Evolutionary conservation across 2,113 vertebrate species (phyloP), one percentile per base, ranked within the genome.

Genomic region (Mastomys natalensis): DNA sequence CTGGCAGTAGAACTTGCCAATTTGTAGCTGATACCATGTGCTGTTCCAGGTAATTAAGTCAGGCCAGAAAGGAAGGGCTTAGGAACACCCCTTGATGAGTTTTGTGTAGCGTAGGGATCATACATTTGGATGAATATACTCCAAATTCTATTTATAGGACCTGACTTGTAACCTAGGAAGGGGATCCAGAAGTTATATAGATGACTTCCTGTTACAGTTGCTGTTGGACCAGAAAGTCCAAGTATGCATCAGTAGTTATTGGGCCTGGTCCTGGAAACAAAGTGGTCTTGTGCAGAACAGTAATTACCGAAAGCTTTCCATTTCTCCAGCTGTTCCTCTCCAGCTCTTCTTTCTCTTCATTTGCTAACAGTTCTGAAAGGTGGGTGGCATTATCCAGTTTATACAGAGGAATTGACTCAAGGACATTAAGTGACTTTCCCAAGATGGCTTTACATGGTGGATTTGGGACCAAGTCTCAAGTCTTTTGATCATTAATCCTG

Each of bases 161-260:
- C 68, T 96, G 74, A 91, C 51, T 94, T 97, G 62, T 73, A 58
- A 97, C 94, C 87, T 73, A 90, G 95, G 90, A 96, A 77, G 80
- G 73, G 78, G 43, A 90, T 91, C 93, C 90, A 94, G 87, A 91
- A 91, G 92, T 81, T 77, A 64, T 51, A 15, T 66, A 12, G 58
- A 51, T 81, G 43, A 81, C 84, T 95, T 97, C 92, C 93, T 93
- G 72, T 90, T 95, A 15, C 60, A 72, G 89, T 95, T 94, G 51
- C 64, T 95, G 2, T 66, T 90, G 87, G 72, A 9, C 62, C 87
- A 88, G 78, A 53, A 77, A 94, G 51, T 48, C 82, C 68, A 74
- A 58, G 51, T 87, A 62, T 70, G 43, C 76, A 43, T 68, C 77
- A 12, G 74, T 13, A 21, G 43, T 93, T 84, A 7, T 87, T 91